A percentile compares a stretch with the other conserved stretches of the same genome.
Evolutionary conservation across 2,888 invertebrate species (phyloP).

Genomic region (Athalia rosae): DNA sequence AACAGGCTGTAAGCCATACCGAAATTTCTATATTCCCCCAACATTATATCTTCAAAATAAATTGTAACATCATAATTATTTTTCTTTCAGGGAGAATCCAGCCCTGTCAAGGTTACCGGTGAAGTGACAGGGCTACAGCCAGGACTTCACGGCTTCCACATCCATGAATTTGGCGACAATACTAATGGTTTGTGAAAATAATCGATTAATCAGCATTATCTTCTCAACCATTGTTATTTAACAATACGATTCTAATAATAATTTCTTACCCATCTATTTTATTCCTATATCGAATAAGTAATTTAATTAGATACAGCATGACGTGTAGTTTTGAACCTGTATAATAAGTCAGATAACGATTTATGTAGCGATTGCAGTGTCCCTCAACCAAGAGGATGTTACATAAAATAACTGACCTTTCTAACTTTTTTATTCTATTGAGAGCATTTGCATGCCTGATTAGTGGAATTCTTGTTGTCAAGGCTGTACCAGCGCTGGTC

Average conservation of each 20-base stretch:
- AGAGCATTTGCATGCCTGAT: background rate
- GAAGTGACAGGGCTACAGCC: slow-evolving; percentile 85
- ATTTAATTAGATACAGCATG: too few relatives aligned
- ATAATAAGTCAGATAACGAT: too few relatives aligned
- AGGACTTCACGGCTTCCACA: slow-evolving; percentile 92
- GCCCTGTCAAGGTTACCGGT: slow-evolving; percentile 87
- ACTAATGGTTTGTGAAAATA: slow-evolving; percentile 82
- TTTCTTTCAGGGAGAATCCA: slow-evolving; percentile 76
- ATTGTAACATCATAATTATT: slow-evolving; percentile 34
- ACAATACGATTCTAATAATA: too few relatives aligned
- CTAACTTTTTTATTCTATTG: too few relatives aligned
- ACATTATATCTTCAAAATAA: background rate
- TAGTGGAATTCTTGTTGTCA: slow-evolving; percentile 9
- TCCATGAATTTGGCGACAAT: slow-evolving; percentile 97
- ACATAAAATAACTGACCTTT: too few relatives aligned
- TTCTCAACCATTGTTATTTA: too few relatives aligned
- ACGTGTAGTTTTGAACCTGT: too few relatives aligned
- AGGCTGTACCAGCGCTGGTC: slow-evolving; percentile 92
- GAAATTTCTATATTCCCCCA: background rate
- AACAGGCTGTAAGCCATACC: slow-evolving; percentile 79
- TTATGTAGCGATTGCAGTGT: too few relatives aligned
- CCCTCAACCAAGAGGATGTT: too few relatives aligned
- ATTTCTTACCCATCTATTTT: too few relatives aligned
- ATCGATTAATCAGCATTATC: background rate
- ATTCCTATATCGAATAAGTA: too few relatives aligned